Conservation (phyloP, 2,888 invertebrate species). For the Melangyna quadrimaculata region DNA sequence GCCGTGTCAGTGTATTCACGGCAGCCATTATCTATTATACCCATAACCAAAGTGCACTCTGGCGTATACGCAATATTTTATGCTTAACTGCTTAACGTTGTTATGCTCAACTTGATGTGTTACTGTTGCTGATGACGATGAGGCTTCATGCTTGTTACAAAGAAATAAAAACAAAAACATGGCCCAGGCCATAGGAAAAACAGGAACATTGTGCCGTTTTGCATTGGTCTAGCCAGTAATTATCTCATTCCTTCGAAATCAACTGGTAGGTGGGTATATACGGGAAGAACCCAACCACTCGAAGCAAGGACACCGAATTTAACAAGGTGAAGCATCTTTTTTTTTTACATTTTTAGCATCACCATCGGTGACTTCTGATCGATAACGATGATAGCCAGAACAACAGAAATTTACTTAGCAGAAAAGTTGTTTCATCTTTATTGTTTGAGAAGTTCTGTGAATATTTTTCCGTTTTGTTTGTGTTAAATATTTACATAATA, state of each 20-base stretch:
- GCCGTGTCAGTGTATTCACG: slow-evolving; percentile 6
- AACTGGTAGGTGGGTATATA: too few species aligned
- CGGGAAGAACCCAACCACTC: not conserved
- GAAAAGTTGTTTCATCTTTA: not conserved
- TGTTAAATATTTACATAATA: not conserved
- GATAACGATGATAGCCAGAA: not conserved
- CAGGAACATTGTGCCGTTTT: not conserved
- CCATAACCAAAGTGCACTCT: slow-evolving; percentile 16
- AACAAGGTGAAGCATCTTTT: not conserved
- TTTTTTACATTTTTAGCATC: too few species aligned
- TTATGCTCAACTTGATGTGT: not conserved
- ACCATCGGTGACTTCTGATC: not conserved
- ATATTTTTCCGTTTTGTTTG: not conserved
- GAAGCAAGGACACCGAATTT: not conserved
- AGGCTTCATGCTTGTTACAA: not conserved
- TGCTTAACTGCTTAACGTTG: slow-evolving; percentile 22
- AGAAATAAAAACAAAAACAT: not conserved
- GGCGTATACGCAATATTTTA: slow-evolving; percentile 39
- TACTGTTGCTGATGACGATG: too few species aligned
- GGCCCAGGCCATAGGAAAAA: not conserved
- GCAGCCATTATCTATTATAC: slow-evolving; percentile 23
- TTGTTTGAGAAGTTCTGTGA: not conserved
- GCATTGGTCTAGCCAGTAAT: slow-evolving; percentile 22
- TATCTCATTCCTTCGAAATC: not conserved
- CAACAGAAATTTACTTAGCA: not conserved